Percentiles rank a stretch among this genome's conserved stretches.
These are phyloP conservation scores for Amphimallon solstitiale DNA, from an alignment of 2,888 invertebrate genomes.

Conservation along the genomic window DNA sequence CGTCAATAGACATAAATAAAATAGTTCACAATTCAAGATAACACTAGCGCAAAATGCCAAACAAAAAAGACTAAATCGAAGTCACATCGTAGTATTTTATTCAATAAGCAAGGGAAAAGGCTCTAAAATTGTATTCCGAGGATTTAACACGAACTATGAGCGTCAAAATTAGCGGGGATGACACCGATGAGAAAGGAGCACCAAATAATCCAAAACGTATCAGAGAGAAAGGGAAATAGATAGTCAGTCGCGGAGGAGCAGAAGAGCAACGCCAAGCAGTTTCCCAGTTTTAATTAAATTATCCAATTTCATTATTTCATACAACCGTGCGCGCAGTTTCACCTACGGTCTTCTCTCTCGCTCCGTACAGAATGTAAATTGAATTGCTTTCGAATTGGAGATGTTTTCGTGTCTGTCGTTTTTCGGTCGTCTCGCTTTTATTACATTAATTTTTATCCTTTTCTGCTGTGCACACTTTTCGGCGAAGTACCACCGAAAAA, in stretches of 20 bases:
- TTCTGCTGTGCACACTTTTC: not conserved
- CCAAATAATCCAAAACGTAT: not conserved
- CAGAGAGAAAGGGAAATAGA: too few species aligned
- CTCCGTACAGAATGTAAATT: slow-evolving; percentile 48
- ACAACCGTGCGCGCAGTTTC: slow-evolving; percentile 20
- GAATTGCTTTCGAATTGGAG: slow-evolving; percentile 48
- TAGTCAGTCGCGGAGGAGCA: not conserved
- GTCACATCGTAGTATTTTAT: slow-evolving; percentile 10
- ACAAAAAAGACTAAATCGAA: too few species aligned
- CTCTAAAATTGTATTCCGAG: slow-evolving; percentile 19
- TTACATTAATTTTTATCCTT: slow-evolving; percentile 24
- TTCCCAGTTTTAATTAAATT: slow-evolving; percentile 43
- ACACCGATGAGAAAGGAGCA: not conserved
- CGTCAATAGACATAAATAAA: too few species aligned
- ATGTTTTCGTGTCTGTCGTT: slow-evolving; percentile 24
- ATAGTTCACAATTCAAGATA: too few species aligned
- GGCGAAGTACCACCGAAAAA: not conserved
- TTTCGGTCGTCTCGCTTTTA: slow-evolving; percentile 16
- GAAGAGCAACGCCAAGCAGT: slow-evolving; percentile 27
- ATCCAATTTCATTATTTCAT: slow-evolving; percentile 45
- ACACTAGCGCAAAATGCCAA: too few species aligned
- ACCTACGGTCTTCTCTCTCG: not conserved
- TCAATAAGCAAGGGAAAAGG: slow-evolving; percentile 15
- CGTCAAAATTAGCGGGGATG: slow-evolving; percentile 28
- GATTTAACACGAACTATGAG: slow-evolving; percentile 28